phyloP scores from a whole-genome alignment of 2,797 vertebrate species.

The Psittacula derbiana region DNA sequence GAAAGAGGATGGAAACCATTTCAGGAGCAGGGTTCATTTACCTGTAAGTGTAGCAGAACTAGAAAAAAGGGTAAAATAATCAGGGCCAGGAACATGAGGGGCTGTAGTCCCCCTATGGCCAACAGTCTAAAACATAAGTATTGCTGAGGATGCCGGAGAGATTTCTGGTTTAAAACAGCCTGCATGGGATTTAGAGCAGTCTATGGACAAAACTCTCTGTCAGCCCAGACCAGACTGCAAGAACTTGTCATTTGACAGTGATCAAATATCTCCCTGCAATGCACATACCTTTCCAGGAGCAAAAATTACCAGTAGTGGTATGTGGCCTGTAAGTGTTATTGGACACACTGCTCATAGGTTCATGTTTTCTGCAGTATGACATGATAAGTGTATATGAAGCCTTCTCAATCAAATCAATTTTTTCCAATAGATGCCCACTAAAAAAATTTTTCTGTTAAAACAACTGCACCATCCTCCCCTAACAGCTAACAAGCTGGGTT shows the following conservation, averaged over 20 bases:
- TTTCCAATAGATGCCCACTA: accelerated
- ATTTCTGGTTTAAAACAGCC: background rate
- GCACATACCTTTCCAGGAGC: background rate
- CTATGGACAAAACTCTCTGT: background rate
- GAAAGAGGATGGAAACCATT: background rate
- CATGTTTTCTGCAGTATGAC: background rate
- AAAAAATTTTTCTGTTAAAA: background rate
- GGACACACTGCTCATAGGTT: background rate
- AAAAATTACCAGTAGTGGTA: background rate
- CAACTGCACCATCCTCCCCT: accelerated
- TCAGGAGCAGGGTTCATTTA: background rate
- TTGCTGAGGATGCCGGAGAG: background rate
- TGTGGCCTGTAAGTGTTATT: background rate
- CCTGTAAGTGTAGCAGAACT: background rate
- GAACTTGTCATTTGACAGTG: background rate
- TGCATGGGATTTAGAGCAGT: background rate
- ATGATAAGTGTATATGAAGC: background rate
- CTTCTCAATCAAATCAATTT: background rate
- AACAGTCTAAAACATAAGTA: background rate
- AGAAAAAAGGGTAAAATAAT: background rate
- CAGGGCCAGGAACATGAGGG: background rate
- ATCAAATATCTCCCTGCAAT: background rate
- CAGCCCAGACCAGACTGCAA: background rate
- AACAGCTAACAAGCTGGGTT: background rate
- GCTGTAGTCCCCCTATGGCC: background rate